phyloP scores from a whole-genome alignment of 2,113 vertebrate species.

The Neolamprologus sp. region DNA sequence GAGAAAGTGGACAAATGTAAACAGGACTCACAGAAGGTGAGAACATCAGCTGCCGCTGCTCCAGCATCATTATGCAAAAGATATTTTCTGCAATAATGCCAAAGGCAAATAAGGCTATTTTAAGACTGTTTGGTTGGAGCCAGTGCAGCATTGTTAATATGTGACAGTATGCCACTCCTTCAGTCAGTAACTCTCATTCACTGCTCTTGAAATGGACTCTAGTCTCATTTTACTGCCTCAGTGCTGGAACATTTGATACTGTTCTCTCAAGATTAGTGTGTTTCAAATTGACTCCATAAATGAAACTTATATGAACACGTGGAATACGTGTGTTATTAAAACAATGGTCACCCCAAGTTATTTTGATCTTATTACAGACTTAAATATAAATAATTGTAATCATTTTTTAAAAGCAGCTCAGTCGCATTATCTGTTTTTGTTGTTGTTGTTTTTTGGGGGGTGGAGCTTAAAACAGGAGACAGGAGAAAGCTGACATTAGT shows the following conservation, averaged over 20 bases:
- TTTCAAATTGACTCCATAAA: neutral
- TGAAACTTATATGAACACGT: neutral
- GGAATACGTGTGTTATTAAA: neutral
- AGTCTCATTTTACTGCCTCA: neutral
- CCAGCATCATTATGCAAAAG: neutral
- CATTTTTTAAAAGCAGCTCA: neutral
- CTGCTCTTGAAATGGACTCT: neutral
- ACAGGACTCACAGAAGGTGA: conserved; percentile 90
- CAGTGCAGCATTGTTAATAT: neutral
- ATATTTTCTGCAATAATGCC: neutral
- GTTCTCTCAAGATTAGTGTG: neutral
- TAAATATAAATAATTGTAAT: neutral
- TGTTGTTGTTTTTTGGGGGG: neutral
- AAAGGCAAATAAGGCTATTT: conserved; percentile 4
- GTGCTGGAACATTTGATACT: neutral
- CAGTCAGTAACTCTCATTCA: neutral
- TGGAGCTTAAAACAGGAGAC: neutral
- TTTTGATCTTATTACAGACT: neutral
- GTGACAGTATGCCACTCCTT: neutral
- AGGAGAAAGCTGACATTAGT: neutral
- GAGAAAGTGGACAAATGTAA: conserved; percentile 96
- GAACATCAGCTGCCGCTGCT: neutral
- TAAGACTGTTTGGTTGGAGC: neutral
- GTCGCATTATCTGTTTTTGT: neutral
- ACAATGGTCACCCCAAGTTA: neutral